phyloP scores from a whole-genome alignment of 2,113 vertebrate species.

The Donacobius atricapilla region DNA sequence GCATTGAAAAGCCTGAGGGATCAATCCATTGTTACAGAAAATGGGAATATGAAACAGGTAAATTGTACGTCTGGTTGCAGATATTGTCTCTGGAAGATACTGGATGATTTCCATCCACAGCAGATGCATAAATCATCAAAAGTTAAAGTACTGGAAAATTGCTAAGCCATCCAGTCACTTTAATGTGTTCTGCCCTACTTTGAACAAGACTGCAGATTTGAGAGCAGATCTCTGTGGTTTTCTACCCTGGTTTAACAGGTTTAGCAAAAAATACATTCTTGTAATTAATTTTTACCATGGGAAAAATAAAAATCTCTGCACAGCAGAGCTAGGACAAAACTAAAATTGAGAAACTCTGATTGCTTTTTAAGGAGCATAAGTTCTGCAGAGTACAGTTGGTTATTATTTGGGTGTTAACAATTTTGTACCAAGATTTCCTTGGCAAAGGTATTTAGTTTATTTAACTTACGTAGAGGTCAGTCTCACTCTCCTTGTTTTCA shows the following conservation, averaged over 20 bases:
- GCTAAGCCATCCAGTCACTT: not conserved
- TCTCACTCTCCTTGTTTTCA: not conserved
- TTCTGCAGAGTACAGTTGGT: not conserved
- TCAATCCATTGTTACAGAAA: constrained; percentile 14
- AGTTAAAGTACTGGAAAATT: not conserved
- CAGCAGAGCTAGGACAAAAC: not conserved
- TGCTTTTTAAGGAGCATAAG: not conserved
- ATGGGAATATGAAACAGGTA: constrained; percentile 57
- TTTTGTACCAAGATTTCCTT: not conserved
- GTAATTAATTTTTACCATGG: not conserved
- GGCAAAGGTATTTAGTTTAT: not conserved
- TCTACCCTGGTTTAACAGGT: not conserved
- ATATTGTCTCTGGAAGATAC: constrained; percentile 12
- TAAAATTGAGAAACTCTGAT: not conserved
- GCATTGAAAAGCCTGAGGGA: not conserved
- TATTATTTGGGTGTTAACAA: not conserved
- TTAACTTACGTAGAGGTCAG: not conserved
- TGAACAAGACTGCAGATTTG: not conserved
- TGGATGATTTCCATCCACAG: not conserved
- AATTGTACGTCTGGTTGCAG: constrained; percentile 47
- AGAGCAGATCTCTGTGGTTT: not conserved
- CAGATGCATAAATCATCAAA: not conserved
- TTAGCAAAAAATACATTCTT: not conserved
- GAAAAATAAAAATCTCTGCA: not conserved
- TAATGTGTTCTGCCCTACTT: not conserved